phyloP scores from a whole-genome alignment of 2,888 invertebrate species.

The Liodrosophila aerea region DNA sequence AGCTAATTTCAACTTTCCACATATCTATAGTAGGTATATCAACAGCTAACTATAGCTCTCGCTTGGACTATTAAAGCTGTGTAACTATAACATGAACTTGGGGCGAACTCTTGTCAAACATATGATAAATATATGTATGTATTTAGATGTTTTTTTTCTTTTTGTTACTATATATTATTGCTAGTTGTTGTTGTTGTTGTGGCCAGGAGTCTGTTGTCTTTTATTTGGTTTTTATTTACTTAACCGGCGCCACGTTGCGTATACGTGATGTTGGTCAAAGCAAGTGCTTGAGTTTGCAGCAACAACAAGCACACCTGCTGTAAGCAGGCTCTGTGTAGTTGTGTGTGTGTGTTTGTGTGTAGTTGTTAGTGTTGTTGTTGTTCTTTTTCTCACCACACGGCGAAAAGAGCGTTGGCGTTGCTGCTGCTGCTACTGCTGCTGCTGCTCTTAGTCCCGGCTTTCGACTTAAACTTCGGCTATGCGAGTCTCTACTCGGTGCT shows the following conservation, averaged over 20 bases:
- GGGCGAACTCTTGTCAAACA: too few species aligned
- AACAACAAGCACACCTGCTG: constrained; percentile 19
- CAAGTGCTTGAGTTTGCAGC: constrained; percentile 7
- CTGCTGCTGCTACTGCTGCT: too few species aligned
- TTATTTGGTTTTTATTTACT: constrained; percentile 30
- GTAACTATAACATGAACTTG: too few species aligned
- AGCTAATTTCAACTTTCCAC: too few species aligned
- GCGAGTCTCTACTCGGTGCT: constrained; percentile 23
- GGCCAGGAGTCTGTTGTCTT: too few species aligned
- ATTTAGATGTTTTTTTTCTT: neutral
- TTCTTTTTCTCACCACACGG: constrained; percentile 43
- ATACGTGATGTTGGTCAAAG: constrained; percentile 48
- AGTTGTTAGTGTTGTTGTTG: constrained; percentile 13
- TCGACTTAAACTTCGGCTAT: constrained; percentile 29
- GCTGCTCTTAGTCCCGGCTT: constrained; percentile 43
- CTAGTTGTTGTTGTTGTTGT: neutral
- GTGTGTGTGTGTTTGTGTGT: neutral
- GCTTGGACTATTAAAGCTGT: too few species aligned
- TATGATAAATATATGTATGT: too few species aligned
- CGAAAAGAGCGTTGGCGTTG: constrained; percentile 37
- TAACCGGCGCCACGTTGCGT: constrained; percentile 45
- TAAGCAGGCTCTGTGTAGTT: neutral
- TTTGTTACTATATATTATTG: neutral
- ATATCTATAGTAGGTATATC: too few species aligned
- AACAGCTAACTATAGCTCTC: too few species aligned